phyloP scores from a whole-genome alignment of 2,113 vertebrate species.

The Carassius auratus region DNA sequence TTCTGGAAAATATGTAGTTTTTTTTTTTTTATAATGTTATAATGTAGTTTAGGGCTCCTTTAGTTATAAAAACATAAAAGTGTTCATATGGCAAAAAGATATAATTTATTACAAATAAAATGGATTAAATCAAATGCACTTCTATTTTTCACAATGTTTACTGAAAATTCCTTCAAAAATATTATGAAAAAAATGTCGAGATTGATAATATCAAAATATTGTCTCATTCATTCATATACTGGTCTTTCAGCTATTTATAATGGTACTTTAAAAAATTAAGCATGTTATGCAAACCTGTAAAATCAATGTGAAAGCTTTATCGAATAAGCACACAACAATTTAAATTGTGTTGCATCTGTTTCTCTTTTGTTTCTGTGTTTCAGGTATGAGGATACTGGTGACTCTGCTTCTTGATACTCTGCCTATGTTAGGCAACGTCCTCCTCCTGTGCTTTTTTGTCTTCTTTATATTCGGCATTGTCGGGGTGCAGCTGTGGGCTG shows the following conservation, averaged over 20 bases:
- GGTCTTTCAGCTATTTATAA: not conserved
- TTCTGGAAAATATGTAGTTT: not conserved
- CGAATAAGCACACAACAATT: not conserved
- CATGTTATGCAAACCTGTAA: not conserved
- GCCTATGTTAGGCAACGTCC: conserved; percentile 91
- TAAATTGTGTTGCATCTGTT: not conserved
- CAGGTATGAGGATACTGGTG: conserved; percentile 91
- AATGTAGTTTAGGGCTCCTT: not conserved
- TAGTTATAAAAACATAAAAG: not conserved
- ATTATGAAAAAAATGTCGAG: not conserved
- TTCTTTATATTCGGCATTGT: conserved; percentile 93
- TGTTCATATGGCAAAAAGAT: not conserved
- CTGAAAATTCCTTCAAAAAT: not conserved
- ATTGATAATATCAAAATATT: not conserved
- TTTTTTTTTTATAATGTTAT: not conserved
- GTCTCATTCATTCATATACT: not conserved
- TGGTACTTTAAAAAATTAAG: not conserved
- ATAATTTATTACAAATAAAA: not conserved
- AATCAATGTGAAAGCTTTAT: not conserved
- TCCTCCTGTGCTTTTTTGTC: conserved; percentile 89
- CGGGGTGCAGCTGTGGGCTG: conserved; percentile 89
- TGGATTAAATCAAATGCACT: not conserved
- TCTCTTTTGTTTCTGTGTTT: conserved; percentile 28
- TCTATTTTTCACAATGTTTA: no score
- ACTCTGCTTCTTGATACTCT: conserved; percentile 89